These are phyloP conservation scores for Vanessa cardui DNA, from an alignment of 2,888 invertebrate genomes.

Conservation along the genomic window DNA sequence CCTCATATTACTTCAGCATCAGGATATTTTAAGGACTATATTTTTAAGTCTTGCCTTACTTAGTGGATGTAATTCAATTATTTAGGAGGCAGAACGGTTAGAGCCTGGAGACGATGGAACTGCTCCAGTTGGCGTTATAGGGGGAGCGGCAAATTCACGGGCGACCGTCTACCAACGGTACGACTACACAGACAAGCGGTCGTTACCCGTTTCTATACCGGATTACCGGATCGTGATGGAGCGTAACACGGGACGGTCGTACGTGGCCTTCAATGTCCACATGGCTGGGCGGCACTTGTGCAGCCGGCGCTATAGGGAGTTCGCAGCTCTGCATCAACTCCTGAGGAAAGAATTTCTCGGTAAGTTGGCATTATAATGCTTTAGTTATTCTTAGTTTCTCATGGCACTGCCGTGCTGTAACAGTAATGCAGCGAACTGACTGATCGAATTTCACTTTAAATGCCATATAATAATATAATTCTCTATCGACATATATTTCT, in stretches of 20 bases:
- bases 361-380: constrained; percentile 47
- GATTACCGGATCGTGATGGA: constrained; percentile 95
- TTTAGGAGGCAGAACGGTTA: constrained; percentile 90
- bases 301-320: constrained; percentile 97
- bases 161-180: constrained; percentile 84
- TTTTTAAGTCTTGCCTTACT: too few species aligned
- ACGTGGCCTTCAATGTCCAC: constrained; percentile 98
- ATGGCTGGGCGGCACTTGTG: constrained; percentile 99
- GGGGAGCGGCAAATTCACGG: constrained; percentile 75
- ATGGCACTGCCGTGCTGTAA: too few species aligned
- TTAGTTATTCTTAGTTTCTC: background rate
- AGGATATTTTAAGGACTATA: too few species aligned
- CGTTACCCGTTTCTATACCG: constrained; percentile 94
- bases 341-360: constrained; percentile 96
- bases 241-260: constrained; percentile 93
- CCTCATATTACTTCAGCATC: too few species aligned
- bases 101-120: constrained; percentile 91
- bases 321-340: constrained; percentile 93
- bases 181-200: constrained; percentile 97
- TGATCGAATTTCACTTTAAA: too few species aligned
- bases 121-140: constrained; percentile 73
- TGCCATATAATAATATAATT: too few species aligned
- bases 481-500: too few species aligned
- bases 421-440: too few species aligned
- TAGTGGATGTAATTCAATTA: background rate